Base-by-base conservation (phyloP, 2,797 vertebrate species). In the Lithobates pipiens region DNA sequence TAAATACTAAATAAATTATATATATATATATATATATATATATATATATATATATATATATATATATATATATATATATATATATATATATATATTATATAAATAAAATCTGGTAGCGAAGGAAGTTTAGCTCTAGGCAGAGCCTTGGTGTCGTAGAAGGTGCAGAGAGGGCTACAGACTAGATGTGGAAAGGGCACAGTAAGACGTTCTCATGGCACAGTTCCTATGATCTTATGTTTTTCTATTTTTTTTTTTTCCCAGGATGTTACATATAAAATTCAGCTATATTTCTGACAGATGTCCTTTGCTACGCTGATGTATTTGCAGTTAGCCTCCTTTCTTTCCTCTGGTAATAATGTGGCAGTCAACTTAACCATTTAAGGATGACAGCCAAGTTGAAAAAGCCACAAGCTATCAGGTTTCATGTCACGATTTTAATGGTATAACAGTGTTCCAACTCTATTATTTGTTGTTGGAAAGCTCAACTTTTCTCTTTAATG, bases 401-500 rank as follows among this genome's bases (percentile, higher is more conserved):
- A 83, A 87, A 74, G 18, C 69, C 74, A 76, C 71, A 81, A 75
- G 81, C 80, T 13, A 87, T 87, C 76, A 68, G 71, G 77, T 87
- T 87, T 87, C 85, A 83, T 83, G 85, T 87, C 85, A 87, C 85
- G 85, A 74, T 57, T 78, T 79, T 87, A 83, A 87, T 83, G 85
- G 76, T 76, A 78, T 67, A 87, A 57, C 75, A 63, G n/a, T 46
- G 44, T 87, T 87, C 85, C 85, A 87, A 70, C 80, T 75, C 85
- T 79, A 83, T 87, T 87, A 87, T 87, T 73, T 75, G 76, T 75
- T 83, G 76, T 69, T 87, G 85, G 81, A 87, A 79, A 75, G 85
- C 85, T 78, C 75, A 86, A 78, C 85, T 78, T 77, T 83, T 86
- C 75, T 83, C 75, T 73, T 73, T 86, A 82, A 82, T 86, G 76